These are phyloP conservation scores for Xenus cinereus DNA, from an alignment of 2,113 vertebrate genomes.

Conservation along the genomic window DNA sequence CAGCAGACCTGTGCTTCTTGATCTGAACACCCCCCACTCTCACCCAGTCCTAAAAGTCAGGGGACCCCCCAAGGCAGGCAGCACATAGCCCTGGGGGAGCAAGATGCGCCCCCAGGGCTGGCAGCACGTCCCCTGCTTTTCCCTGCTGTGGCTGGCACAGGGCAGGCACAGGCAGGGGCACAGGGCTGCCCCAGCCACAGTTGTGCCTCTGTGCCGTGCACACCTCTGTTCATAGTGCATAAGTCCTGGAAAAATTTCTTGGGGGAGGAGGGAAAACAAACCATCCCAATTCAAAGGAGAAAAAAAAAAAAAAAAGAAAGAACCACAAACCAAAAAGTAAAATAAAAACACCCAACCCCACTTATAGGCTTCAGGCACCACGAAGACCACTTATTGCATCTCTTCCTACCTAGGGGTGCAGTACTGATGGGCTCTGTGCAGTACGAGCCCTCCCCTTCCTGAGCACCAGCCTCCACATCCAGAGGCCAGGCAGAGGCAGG, in stretches of 20 bases:
- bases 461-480: neutral
- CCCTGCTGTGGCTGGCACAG: neutral
- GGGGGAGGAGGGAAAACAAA: neutral
- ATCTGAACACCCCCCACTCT: neutral
- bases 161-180: neutral
- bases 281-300: neutral
- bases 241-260: neutral
- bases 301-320: neutral
- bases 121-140: neutral
- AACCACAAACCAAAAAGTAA: neutral
- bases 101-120: neutral
- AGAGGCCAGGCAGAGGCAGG: neutral
- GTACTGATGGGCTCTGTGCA: slow-evolving; percentile 23
- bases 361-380: slow-evolving; percentile 62
- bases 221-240: neutral
- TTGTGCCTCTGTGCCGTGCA: neutral
- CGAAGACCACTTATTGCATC: slow-evolving; percentile 51
- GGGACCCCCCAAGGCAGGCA: neutral
- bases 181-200: neutral
- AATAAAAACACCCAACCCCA: neutral
- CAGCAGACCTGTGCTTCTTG: neutral
- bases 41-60: neutral
- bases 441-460: neutral
- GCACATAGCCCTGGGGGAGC: neutral
- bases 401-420: slow-evolving; percentile 16